Evolutionary conservation across 2,113 vertebrate species (phyloP).

Genomic region (Lasiurus borealis): DNA sequence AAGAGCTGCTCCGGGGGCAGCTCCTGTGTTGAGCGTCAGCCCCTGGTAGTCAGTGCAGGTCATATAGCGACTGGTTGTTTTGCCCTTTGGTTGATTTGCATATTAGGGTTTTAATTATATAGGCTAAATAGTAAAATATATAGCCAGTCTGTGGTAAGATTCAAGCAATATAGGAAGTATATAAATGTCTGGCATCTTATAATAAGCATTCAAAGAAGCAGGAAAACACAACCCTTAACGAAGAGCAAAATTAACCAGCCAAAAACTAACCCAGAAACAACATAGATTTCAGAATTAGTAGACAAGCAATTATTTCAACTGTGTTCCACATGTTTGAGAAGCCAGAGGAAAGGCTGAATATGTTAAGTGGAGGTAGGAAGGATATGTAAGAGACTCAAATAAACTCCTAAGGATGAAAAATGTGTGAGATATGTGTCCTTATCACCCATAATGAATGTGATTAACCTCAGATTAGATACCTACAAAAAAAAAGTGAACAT

Average conservation of each 20-base stretch:
- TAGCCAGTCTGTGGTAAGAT: background rate
- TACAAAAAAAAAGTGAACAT: background rate
- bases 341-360: background rate
- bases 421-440: background rate
- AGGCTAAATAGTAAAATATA: background rate
- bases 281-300: slow-evolving; percentile 15
- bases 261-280: slow-evolving; percentile 53
- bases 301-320: background rate
- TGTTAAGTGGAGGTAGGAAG: background rate
- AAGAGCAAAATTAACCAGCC: background rate
- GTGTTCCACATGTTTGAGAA: background rate
- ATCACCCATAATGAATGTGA: background rate
- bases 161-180: background rate
- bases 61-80: no score
- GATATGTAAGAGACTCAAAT: background rate
- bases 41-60: no score
- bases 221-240: background rate
- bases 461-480: background rate
- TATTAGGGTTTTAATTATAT: no score
- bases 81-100: no score
- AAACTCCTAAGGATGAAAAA: slow-evolving; percentile 13
- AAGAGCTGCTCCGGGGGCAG: no score
- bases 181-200: slow-evolving; percentile 41
- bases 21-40: no score
- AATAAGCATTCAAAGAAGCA: slow-evolving; percentile 37